Evolutionary conservation across 2,113 vertebrate genomes (phyloP).

Genomic region (Microtus richardsoni): DNA sequence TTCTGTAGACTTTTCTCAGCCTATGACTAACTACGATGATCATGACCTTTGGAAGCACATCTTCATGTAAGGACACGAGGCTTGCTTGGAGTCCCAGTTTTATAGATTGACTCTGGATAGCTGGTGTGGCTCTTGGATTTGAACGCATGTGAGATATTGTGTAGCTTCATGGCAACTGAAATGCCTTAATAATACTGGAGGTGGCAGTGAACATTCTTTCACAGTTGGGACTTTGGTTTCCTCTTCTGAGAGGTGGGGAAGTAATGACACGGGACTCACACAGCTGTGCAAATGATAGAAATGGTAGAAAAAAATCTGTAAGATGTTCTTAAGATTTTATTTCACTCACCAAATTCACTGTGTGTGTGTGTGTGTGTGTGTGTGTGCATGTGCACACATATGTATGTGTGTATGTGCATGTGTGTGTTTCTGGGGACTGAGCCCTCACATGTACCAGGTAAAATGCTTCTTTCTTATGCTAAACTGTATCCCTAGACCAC

Average conservation of each 20-base stretch:
- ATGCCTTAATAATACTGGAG: conserved; percentile 43
- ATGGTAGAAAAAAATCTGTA: background rate
- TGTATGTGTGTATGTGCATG: background rate
- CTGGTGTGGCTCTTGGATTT: background rate
- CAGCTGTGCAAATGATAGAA: conserved; percentile 29
- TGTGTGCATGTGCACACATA: background rate
- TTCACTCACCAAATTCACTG: background rate
- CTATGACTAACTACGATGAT: conserved; percentile 50
- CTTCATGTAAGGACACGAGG: conserved; percentile 47
- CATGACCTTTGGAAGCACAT: conserved; percentile 31
- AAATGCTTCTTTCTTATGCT: background rate
- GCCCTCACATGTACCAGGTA: background rate
- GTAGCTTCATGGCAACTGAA: conserved; percentile 25
- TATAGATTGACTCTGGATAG: conserved; percentile 13
- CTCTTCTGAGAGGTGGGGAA: conserved; percentile 47
- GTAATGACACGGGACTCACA: conserved; percentile 33
- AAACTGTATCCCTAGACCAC: background rate
- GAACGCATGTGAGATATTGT: background rate
- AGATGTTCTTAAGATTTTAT: conserved; percentile 36
- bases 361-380: background rate
- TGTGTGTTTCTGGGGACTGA: background rate
- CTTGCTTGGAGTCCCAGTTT: conserved; percentile 26
- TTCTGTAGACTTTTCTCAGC: conserved; percentile 53
- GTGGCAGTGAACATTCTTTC: conserved; percentile 12
- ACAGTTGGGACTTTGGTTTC: conserved; percentile 46